Base-by-base conservation (phyloP, 2,888 invertebrate species). In the Nephrotoma flavescens region DNA sequence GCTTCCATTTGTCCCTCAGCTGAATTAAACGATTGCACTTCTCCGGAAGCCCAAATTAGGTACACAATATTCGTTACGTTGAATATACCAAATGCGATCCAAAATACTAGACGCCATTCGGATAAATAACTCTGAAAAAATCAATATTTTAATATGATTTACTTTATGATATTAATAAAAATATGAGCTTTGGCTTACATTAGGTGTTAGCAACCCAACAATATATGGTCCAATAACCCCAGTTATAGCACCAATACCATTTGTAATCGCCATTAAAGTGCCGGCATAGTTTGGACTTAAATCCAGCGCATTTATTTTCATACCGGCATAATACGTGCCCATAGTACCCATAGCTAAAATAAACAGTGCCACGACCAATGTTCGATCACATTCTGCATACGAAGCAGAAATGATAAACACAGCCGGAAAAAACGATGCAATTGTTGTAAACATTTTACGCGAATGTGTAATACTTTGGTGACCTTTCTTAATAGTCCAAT, bases 31-130 rank as follows among this genome's bases (percentile, higher is more conserved):
- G 71, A 31, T 45, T 95, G 94, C 47, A 95, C 93, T 83, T 96
- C 95, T 0, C 95, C 96, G 88, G 95, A 94, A 0, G 95, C 96
- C 90, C 94, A 95, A 4, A 95, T 86, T 2, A 95, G 89, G 90
- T 95, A 97, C 7, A 96, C 89, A 0, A 95, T 57, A 89, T 96
- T 96, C 1, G 96, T 95, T 0, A 93, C 87, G 0, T 94, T 90
- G 87, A 96, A 93, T 3, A 96, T 93, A 0, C 90, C 94, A 6
- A 96, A 93, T 83, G 96, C 94, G 47, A 97, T 94, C 95, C 96
- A 96, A 90, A 97, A 97, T 0, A 97, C 96, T 0, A 93, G 89
- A 41, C 95, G 93, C 97, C 97, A 97, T 92, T 96, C 94, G 31
- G 91, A 90, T 6, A 95, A 89, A 0, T 93, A 93, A 85, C 94